Evolutionary conservation across 2,888 invertebrate genomes (phyloP).

Genomic region (Barypeithes pellucidus): DNA sequence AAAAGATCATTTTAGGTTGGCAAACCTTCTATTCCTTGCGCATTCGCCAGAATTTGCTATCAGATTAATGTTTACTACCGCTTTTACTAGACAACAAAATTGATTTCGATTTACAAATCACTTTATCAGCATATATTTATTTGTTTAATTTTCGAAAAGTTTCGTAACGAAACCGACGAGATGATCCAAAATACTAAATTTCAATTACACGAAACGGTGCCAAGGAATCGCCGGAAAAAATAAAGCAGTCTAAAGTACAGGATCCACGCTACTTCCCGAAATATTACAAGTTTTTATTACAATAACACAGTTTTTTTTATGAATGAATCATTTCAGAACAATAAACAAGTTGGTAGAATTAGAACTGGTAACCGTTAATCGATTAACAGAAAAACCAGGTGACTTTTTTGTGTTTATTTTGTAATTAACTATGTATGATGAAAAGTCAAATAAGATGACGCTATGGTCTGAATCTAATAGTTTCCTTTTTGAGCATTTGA

Average conservation of each 20-base stretch:
- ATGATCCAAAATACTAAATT: neutral
- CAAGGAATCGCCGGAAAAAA: neutral
- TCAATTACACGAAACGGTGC: neutral
- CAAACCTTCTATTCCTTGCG: too few relatives aligned
- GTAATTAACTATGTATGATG: slow-evolving; percentile 7
- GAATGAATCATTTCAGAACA: neutral
- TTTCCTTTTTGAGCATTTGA: too few relatives aligned
- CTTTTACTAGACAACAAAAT: too few relatives aligned
- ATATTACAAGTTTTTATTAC: neutral
- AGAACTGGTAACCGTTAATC: neutral
- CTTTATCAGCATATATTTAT: neutral
- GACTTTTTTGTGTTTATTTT: neutral
- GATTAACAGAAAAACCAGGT: slow-evolving; percentile 3
- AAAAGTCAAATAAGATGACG: slow-evolving; percentile 10
- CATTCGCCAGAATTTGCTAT: too few relatives aligned
- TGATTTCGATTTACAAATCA: too few relatives aligned
- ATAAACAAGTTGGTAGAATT: neutral
- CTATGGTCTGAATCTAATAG: too few relatives aligned
- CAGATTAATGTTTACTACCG: too few relatives aligned
- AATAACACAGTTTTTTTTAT: neutral
- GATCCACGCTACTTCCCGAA: neutral
- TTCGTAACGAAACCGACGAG: neutral
- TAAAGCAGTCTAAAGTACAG: slow-evolving; percentile 9
- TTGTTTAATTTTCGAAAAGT: neutral
- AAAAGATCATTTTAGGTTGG: too few relatives aligned